These are phyloP conservation scores for Sipha flava DNA, from an alignment of 1,140 invertebrate species.

Conservation along the genomic window DNA sequence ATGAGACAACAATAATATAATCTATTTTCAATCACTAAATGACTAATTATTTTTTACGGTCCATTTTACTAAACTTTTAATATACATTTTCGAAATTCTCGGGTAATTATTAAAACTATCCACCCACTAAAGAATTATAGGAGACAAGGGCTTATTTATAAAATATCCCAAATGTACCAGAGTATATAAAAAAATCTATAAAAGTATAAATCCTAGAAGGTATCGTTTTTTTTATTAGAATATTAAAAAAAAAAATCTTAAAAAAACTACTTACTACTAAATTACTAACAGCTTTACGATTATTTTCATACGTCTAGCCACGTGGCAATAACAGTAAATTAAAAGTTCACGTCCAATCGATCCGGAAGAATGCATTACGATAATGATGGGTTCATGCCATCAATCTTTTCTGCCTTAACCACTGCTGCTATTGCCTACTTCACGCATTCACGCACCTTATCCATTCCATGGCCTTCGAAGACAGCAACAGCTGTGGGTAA, in stretches of 20 bases:
- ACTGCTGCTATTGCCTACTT: not conserved
- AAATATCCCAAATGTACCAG: too few species aligned
- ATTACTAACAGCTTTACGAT: too few species aligned
- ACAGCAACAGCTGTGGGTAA: not conserved
- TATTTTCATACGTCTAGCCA: not conserved
- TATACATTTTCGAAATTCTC: too few species aligned
- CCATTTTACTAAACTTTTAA: not conserved
- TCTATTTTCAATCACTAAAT: not conserved
- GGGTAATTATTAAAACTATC: too few species aligned
- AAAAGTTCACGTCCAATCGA: constrained; percentile 6
- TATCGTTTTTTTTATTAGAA: too few species aligned
- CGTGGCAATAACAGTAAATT: not conserved
- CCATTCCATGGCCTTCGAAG: not conserved
- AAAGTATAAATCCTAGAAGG: too few species aligned
- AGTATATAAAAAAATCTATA: too few species aligned
- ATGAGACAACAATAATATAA: not conserved
- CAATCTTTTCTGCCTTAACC: not conserved
- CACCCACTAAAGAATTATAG: too few species aligned
- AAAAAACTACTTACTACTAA: not conserved
- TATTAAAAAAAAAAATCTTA: too few species aligned
- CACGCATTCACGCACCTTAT: not conserved
- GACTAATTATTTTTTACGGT: not conserved
- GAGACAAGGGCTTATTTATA: too few species aligned
- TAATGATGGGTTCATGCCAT: constrained; percentile 1
- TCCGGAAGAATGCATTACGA: constrained; percentile 16